Conservation (phyloP, 2,113 vertebrate genomes). For the Lamprotornis superbus region DNA sequence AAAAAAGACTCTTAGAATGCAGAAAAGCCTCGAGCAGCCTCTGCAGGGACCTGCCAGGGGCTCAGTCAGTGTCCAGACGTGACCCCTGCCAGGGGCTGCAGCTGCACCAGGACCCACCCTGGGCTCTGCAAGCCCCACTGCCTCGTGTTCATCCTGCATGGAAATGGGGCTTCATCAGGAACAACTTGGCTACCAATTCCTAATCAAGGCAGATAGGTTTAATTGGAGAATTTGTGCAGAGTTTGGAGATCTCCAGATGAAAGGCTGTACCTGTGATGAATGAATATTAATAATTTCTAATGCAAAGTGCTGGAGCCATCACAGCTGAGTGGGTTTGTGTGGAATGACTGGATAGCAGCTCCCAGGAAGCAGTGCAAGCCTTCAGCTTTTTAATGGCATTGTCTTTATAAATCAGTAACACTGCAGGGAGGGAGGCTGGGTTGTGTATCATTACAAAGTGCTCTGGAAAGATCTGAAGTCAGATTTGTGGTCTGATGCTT, state of each 20-base stretch:
- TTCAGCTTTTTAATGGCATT: neutral
- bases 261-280: neutral
- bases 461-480: neutral
- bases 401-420: neutral
- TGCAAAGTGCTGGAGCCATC: neutral
- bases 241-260: conserved; percentile 6
- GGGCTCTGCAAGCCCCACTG: neutral
- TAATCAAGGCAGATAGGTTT: conserved; percentile 2
- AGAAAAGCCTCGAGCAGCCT: neutral
- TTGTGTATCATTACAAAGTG: neutral
- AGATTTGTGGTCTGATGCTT: neutral
- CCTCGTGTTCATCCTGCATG: neutral
- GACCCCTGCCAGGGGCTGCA: rapidly evolving
- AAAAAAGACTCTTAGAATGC: neutral
- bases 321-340: neutral
- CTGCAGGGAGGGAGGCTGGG: neutral
- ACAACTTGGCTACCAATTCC: neutral
- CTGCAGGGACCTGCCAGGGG: rapidly evolving
- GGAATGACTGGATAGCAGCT: neutral
- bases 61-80: rapidly evolving
- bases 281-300: neutral
- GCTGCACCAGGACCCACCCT: rapidly evolving
- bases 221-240: neutral
- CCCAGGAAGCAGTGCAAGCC: neutral
- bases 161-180: neutral